Conservation (phyloP, 92 coral and sea anemone species). For the Palythoa caribaeorum region DNA sequence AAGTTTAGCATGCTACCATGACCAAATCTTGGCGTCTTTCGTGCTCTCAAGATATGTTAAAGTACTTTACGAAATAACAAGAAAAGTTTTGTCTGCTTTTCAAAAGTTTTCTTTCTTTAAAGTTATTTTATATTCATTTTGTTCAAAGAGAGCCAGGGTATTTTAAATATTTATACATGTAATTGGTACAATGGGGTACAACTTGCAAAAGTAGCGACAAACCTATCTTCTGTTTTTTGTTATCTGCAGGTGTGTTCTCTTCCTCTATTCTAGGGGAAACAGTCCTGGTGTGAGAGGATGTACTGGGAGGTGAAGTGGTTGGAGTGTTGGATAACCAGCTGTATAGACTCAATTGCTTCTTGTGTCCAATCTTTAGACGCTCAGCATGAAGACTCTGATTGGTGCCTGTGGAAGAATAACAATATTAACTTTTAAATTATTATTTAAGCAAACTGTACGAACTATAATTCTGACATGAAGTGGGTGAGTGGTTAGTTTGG, state of each 20-base stretch:
- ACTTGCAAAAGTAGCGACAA: background rate
- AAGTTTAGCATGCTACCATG: background rate
- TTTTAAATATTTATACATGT: too few species aligned
- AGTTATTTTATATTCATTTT: too few species aligned
- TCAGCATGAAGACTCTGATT: slow-evolving; percentile 32
- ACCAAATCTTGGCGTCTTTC: background rate
- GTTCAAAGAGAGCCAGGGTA: too few species aligned
- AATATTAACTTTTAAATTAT: background rate
- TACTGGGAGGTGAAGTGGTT: slow-evolving; percentile 85
- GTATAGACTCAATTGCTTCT: slow-evolving; percentile 89
- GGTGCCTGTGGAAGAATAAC: background rate
- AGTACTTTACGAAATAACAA: background rate
- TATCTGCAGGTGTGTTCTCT: slow-evolving; percentile 19
- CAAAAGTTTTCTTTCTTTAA: too few species aligned
- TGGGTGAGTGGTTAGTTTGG: too few species aligned
- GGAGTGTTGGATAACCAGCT: slow-evolving; percentile 95
- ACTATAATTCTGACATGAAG: too few species aligned
- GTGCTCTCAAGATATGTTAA: background rate
- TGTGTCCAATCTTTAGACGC: slow-evolving; percentile 68
- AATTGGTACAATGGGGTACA: background rate
- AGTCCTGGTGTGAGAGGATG: slow-evolving; percentile 51
- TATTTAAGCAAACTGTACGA: too few species aligned
- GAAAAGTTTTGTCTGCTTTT: too few species aligned
- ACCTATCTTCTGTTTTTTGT: slow-evolving; percentile 23
- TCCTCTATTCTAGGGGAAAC: slow-evolving; percentile 39